Base-by-base conservation (phyloP, 2,113 vertebrate species). In the Eonycteris spelaea region DNA sequence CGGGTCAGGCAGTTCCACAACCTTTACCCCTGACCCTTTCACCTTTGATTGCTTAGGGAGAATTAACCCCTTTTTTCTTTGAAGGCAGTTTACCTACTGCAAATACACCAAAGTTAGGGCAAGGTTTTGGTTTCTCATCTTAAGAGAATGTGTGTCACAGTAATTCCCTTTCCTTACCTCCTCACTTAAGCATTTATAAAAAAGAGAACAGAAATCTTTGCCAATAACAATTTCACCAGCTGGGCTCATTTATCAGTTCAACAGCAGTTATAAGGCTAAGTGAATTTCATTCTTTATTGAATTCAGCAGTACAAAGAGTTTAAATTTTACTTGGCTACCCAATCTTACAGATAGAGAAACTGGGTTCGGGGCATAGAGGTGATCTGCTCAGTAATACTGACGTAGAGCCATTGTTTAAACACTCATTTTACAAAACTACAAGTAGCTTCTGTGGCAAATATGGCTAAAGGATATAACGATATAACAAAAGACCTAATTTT, bases 131-230 rank as follows among this genome's bases (percentile, higher is more conserved):
- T 59, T 68, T 74, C 28, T 78, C 7, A 6, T 15, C 48, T 43
- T 53, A 73, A 74, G 5, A 85, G 28, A 59, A 82, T 67, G 14
- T 4, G 9, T 24, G n/a, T 70, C 43, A 84, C 12, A 83, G 26
- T 74, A 35, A 70, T 71, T 82, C 24, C 65, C 45, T 86, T 73
- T 82, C 55, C n/a, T 45, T n/a, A 74, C 61, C 28, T 21, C 38
- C 40, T 79, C 70, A 86, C 21, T 45, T 71, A 6, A 70, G 43
- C 68, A 48, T 91, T 96, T 57, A 8, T 86, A 53, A 92, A 96
- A 90, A 94, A 19, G 51, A 87, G 67, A 95, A 59, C 12, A 94
- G 90, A 94, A 74, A 83, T 94, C 75, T 84, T 74, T 67, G 86
- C 79, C 77, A 93, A 2, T 70, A 57, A 91, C 57, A 90, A 80